These are phyloP conservation scores for Cotesia congregata DNA, from an alignment of 2,888 invertebrate species.

Conservation along the genomic window DNA sequence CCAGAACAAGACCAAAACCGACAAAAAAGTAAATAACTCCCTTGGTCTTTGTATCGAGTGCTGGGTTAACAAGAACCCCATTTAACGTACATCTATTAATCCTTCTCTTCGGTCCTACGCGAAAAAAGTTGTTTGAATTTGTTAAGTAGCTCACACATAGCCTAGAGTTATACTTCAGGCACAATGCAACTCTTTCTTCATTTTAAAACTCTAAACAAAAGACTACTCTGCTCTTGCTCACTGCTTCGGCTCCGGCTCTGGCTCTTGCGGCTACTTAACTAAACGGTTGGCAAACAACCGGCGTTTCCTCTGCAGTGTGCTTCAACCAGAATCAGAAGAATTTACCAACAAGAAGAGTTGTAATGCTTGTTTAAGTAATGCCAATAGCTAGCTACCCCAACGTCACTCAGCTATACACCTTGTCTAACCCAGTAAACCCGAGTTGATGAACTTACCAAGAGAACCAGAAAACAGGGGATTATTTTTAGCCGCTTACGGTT, in stretches of 20 bases:
- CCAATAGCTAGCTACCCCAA: not conserved
- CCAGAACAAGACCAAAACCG: conserved; percentile 44
- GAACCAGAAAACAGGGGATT: conserved; percentile 35
- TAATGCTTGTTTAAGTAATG: not conserved
- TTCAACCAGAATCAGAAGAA: not conserved
- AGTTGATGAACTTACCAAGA: conserved; percentile 49
- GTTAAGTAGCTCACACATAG: not conserved
- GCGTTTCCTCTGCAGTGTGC: not conserved
- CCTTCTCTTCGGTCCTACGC: not conserved
- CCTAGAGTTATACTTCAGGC: not conserved
- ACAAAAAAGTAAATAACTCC: not conserved
- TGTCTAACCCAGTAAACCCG: conserved; percentile 42
- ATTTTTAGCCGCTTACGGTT: conserved; percentile 48
- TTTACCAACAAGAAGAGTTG: not conserved
- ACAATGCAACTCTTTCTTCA: not conserved
- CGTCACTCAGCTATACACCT: not conserved
- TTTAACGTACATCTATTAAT: not conserved
- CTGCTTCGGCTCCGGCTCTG: too few relatives aligned
- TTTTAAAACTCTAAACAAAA: not conserved
- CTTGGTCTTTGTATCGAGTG: conserved; percentile 46
- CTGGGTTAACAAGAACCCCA: conserved; percentile 43
- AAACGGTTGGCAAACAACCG: not conserved
- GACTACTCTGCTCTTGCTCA: not conserved
- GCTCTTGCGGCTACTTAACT: not conserved
- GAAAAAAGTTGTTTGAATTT: not conserved